Conservation (phyloP, 2,797 vertebrate genomes). For the Sciaenops ocellatus region DNA sequence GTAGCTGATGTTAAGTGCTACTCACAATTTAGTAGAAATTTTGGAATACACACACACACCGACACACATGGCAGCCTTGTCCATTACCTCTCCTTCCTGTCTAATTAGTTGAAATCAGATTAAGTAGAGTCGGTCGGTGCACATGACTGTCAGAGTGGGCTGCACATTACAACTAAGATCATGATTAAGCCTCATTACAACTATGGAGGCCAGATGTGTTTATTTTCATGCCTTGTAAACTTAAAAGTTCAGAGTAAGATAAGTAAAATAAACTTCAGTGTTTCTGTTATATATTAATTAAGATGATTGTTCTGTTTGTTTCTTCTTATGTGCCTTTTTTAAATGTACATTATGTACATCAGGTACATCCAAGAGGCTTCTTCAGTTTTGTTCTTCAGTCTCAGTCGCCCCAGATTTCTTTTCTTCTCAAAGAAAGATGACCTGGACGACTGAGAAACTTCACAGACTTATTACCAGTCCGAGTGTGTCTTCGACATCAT, state of each 20-base stretch:
- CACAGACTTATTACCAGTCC: not conserved
- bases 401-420: too few species aligned
- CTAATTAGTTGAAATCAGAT: constrained; percentile 62
- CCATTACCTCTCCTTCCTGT: constrained; percentile 63
- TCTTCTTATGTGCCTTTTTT: not conserved
- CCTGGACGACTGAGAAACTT: too few species aligned
- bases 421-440: too few species aligned
- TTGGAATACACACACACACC: constrained; percentile 5
- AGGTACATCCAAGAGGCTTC: not conserved
- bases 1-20: constrained; percentile 10
- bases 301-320: not conserved
- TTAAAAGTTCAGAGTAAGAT: not conserved
- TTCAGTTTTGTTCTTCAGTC: too few species aligned
- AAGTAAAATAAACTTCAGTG: not conserved
- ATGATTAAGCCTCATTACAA: constrained; percentile 29
- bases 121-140: constrained; percentile 19
- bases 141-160: constrained; percentile 5
- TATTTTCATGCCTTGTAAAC: not conserved
- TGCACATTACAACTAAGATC: constrained; percentile 12
- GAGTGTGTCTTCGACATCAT: not conserved
- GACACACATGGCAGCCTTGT: not conserved
- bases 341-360: not conserved
- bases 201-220: constrained; percentile 3
- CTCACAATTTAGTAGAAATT: constrained; percentile 30
- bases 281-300: not conserved